Base-by-base conservation (phyloP, 2,797 vertebrate species). In the Trematomus bernacchii region DNA sequence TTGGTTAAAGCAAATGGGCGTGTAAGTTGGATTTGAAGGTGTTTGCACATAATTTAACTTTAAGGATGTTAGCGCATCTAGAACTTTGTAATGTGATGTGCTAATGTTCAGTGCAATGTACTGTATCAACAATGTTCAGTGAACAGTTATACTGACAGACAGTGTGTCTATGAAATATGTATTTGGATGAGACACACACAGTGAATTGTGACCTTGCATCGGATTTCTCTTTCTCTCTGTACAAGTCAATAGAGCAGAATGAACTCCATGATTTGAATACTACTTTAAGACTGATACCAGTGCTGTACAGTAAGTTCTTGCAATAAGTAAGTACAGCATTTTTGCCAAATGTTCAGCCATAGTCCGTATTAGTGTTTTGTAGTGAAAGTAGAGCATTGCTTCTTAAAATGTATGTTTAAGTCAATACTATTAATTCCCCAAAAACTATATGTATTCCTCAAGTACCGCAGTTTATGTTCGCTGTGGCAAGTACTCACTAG, bases 1-100 rank as follows among this genome's bases (percentile, higher is more conserved):
- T 85, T 74, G 79, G 63, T 73, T 84, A 37, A 75, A 21, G 63
- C 59, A 64, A 76, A 73, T 62, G 21, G 14, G 42, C 61, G 61
- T 72, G 43, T 42, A 30, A 37, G 19, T 70, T 47, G 72, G 55
- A 53, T 69, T 46, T 69, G 57, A 60, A 47, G 57, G 18, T 50
- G 10, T 60, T 27, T 43, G 6, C 58, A 67, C 52, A 70, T 54
- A 74, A 58, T 68, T 69, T 53, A 50, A 55, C 44, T 54, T 19
- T 27, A 44, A 27, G 46, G 44, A 50, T 53, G 21, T 60, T 44
- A 27, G 47, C 44, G 63, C 19, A 66, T 64, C 53, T 64, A 40
- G 23, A 42, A 51, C 62, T 62, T 30, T 15, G 37, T 57, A 63
- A 60, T 42, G 40, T 7, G 13, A 51, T 48, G 37, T 12, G 52